phyloP scores from a whole-genome alignment of 2,113 vertebrate genomes.

The Vireo altiloquus region DNA sequence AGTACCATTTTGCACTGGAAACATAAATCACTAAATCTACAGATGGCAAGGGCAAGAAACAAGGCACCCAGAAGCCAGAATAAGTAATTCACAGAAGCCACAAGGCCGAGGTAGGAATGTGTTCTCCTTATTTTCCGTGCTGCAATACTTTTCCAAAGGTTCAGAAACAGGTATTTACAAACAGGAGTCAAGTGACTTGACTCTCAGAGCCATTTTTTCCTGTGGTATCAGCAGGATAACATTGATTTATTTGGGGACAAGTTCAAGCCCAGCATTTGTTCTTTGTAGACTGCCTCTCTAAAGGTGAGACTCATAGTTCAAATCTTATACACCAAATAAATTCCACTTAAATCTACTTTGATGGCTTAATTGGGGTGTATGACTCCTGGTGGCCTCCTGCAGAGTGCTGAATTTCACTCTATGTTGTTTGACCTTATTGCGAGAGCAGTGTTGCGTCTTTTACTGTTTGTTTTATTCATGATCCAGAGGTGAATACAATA shows the following conservation, averaged over 20 bases:
- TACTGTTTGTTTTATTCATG: conserved; percentile 62
- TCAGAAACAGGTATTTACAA: conserved; percentile 52
- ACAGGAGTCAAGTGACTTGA: conserved; percentile 30
- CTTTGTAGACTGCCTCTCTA: conserved; percentile 41
- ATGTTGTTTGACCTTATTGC: conserved; percentile 35
- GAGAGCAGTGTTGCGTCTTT: conserved; percentile 17
- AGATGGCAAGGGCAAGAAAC: conserved; percentile 14
- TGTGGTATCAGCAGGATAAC: conserved; percentile 40
- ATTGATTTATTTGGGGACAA: conserved; percentile 61
- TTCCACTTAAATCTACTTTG: conserved; percentile 52
- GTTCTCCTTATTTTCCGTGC: not conserved
- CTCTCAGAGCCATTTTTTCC: conserved; percentile 36
- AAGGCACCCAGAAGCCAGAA: not conserved
- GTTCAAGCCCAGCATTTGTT: conserved; percentile 55
- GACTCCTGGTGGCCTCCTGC: conserved; percentile 3
- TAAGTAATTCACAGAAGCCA: conserved; percentile 30
- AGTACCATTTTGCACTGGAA: not conserved
- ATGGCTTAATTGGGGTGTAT: conserved; percentile 57
- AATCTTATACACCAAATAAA: conserved; percentile 41
- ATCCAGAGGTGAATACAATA: conserved; percentile 47
- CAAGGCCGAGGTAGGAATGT: not conserved
- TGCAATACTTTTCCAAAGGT: conserved; percentile 6
- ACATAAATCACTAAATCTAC: conserved; percentile 12
- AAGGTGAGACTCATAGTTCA: conserved; percentile 60
- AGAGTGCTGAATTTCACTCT: conserved; percentile 15